phyloP scores from a whole-genome alignment of 92 coral and sea anemone species.

The Palythoa heliodiscus region DNA sequence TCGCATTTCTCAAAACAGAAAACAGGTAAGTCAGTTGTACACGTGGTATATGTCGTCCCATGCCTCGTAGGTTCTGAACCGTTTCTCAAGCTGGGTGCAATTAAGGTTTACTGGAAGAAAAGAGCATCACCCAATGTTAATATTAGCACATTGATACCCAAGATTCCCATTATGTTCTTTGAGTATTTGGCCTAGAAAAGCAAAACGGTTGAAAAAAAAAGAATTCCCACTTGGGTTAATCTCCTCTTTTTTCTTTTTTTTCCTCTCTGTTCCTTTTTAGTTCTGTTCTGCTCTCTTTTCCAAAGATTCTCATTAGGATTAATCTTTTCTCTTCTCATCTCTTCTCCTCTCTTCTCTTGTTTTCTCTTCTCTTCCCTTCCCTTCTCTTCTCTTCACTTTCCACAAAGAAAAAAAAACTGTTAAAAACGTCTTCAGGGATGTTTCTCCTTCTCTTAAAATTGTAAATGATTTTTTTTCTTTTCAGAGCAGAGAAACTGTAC shows the following conservation, averaged over 20 bases:
- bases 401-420: too few species aligned
- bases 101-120: not conserved
- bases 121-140: not conserved
- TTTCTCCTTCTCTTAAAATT: not conserved
- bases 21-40: constrained; percentile 1
- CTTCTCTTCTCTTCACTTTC: not conserved
- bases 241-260: too few species aligned
- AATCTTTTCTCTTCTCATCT: too few species aligned
- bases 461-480: not conserved
- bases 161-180: too few species aligned
- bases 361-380: not conserved
- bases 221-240: too few species aligned
- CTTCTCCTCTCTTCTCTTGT: not conserved
- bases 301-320: too few species aligned
- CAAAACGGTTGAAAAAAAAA: too few species aligned
- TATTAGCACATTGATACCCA: too few species aligned
- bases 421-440: not conserved
- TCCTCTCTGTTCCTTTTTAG: too few species aligned
- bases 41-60: not conserved
- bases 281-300: too few species aligned
- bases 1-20: constrained; percentile 47
- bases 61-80: not conserved
- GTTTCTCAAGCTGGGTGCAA: not conserved
- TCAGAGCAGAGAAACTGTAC: constrained; percentile 59
- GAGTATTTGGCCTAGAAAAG: too few species aligned